A percentile compares a stretch with the other conserved stretches of the same genome.
Evolutionary conservation across 2,113 vertebrate species (phyloP).

Genomic region (Porphyrio hochstetteri): DNA sequence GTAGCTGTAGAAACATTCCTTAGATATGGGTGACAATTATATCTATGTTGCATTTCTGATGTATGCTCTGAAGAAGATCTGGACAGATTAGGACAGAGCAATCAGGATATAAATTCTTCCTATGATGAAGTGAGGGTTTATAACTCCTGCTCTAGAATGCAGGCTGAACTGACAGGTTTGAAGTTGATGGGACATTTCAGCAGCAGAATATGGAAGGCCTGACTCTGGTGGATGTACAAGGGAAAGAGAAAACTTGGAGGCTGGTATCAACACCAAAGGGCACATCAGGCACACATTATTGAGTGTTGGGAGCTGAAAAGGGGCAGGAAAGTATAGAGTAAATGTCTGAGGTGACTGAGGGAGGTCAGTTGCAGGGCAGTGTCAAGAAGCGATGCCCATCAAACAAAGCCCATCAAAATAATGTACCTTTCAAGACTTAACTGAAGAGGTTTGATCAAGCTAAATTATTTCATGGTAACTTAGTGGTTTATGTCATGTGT

Average conservation of each 20-base stretch:
- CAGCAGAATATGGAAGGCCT: neutral
- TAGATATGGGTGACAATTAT: neutral
- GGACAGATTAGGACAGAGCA: neutral
- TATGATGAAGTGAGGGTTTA: neutral
- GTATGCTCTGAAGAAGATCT: neutral
- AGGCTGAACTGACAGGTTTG: neutral
- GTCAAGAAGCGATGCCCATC: neutral
- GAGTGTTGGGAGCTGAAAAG: neutral
- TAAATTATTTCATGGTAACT: neutral
- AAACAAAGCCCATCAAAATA: neutral
- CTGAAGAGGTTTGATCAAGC: neutral
- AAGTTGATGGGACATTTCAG: neutral
- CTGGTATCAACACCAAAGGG: neutral
- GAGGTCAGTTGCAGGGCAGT: neutral
- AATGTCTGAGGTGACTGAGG: neutral
- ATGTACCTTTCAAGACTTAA: neutral
- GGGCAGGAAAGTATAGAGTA: neutral
- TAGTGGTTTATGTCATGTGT: neutral
- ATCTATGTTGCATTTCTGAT: neutral
- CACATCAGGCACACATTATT: fast-evolving
- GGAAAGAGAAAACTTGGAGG: neutral
- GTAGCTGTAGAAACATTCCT: neutral
- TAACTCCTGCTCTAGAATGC: neutral
- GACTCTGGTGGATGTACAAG: neutral
- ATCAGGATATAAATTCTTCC: neutral